Evolutionary conservation across 2,113 vertebrate genomes (phyloP), one percentile per base, ranked within the genome.

Genomic region (Bothrops jararaca): DNA sequence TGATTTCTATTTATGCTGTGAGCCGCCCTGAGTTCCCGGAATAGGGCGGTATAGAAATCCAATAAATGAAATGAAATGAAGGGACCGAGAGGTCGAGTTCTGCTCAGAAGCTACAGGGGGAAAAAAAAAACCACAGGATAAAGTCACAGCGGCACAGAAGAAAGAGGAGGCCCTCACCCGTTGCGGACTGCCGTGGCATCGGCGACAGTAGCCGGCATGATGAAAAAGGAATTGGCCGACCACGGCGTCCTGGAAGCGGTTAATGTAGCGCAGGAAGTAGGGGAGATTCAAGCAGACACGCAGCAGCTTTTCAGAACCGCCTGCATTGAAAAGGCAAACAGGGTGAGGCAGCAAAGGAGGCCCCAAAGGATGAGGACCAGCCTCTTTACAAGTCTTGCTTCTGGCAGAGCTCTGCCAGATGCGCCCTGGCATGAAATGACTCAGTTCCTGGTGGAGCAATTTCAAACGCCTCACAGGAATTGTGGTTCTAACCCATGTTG

Each of bases 181-280:
- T 99, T 99, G 29, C 99, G 98, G 89, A 99, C 99, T 52, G 99
- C 99, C 3, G 99, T 99, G 95, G 99, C 99, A 86, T 99, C 99
- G 4, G 99, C 99, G 86, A 99, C 99, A 0, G 99, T 99, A 26
- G 99, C 99, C 0, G 99, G 99, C 99, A 99, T 99, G 95, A 99
- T 99, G 93, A 99, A 99, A 96, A 99, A 99, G 1, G 99, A 99
- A 95, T 99, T 99, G 94, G 99, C 99, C 1, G 98, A 98, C 85
- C 85, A 99, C 99, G 0, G 99, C 99, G n/a, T 99, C 99, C 96
- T 99, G 99, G 94, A 99, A 99, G n/a, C 99, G 98, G 96, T 99
- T 99, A 95, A 99, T 99, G 97, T 99, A 99, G 94, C 99, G 98
- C 90, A 99, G 96, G 94, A 99, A 99, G 97, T 99, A 99, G 0